A percentile compares a stretch with the other conserved stretches of the same genome.
phyloP scores from a whole-genome alignment of 1,140 invertebrate species.

The Hylyphantes graminicola region DNA sequence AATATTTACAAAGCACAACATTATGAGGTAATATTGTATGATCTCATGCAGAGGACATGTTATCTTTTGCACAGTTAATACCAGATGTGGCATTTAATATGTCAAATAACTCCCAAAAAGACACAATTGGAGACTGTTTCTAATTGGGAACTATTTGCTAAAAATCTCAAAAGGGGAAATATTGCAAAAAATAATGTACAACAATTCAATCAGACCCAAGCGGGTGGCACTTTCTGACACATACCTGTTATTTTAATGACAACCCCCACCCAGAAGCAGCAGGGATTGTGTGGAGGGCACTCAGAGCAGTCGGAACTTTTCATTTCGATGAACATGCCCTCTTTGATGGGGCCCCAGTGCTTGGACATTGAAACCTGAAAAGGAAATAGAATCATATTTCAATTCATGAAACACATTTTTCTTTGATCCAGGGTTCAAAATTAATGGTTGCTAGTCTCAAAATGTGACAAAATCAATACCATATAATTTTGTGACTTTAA shows the following conservation, averaged over 20 bases:
- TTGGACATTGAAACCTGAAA: conserved; percentile 84
- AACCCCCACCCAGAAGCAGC: conserved; percentile 93
- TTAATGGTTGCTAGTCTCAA: background rate
- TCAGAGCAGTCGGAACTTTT: conserved; percentile 88
- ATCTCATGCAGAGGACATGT: too few relatives aligned
- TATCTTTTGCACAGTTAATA: too few relatives aligned
- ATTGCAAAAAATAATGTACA: too few relatives aligned
- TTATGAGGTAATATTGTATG: too few relatives aligned
- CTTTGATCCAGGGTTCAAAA: too few relatives aligned
- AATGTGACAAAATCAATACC: background rate
- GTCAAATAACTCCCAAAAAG: too few relatives aligned
- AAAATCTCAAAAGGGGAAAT: too few relatives aligned
- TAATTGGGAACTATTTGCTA: too few relatives aligned
- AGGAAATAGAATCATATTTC: background rate
- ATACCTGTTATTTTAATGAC: conserved; percentile 84
- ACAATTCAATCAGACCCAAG: too few relatives aligned
- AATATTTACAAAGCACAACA: too few relatives aligned
- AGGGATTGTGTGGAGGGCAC: conserved; percentile 62
- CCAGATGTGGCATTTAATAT: too few relatives aligned
- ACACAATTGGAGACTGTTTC: too few relatives aligned
- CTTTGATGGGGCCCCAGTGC: conserved; percentile 90
- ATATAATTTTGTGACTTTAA: background rate
- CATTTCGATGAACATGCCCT: conserved; percentile 96
- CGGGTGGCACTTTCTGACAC: background rate
- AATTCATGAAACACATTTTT: background rate